These are phyloP conservation scores for Cirrhinus molitorella DNA, from an alignment of 2,797 vertebrate genomes.

Conservation along the genomic window DNA sequence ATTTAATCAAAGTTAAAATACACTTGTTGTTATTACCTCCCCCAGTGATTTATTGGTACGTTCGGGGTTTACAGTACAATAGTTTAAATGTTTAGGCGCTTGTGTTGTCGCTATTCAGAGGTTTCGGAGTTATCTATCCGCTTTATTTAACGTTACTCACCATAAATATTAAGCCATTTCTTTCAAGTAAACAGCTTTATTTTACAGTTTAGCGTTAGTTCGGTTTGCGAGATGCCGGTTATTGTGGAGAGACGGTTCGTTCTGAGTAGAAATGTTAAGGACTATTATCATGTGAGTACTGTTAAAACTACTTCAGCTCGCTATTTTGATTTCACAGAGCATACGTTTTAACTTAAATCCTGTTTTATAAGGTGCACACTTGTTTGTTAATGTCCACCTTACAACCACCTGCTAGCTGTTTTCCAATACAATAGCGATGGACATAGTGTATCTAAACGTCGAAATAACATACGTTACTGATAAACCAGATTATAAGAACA, in stretches of 20 bases:
- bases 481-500: background rate
- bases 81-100: conserved; percentile 24
- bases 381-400: background rate
- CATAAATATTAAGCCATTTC: background rate
- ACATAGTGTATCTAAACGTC: background rate
- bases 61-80: conserved; percentile 44
- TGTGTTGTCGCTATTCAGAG: background rate
- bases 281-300: conserved; percentile 74
- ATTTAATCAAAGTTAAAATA: background rate
- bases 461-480: background rate
- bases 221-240: conserved; percentile 73
- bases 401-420: background rate
- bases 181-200: background rate
- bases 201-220: background rate
- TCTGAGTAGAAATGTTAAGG: conserved; percentile 68
- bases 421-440: background rate
- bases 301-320: background rate
- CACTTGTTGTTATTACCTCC: background rate
- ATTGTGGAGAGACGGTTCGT: conserved; percentile 72
- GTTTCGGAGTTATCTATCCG: background rate
- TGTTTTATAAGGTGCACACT: background rate
- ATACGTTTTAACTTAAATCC: background rate
- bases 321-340: background rate
- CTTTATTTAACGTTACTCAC: background rate
- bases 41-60: conserved; percentile 12